Evolutionary conservation across 2,113 vertebrate genomes (phyloP).

Genomic region (Nothocercus nigrocapillus): DNA sequence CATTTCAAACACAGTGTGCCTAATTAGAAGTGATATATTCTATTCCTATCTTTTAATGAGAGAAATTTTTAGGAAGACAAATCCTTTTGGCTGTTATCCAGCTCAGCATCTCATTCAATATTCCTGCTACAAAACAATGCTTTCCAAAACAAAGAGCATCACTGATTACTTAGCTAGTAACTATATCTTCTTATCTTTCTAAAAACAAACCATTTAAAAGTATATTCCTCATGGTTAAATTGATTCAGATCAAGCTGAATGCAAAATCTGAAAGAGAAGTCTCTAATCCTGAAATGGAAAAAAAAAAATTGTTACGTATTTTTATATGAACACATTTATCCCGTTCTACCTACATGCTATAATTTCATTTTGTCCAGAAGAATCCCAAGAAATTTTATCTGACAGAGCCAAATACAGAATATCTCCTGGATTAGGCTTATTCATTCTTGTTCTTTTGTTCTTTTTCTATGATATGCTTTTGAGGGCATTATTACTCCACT

Average conservation of each 20-base stretch:
- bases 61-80: neutral
- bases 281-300: neutral
- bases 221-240: neutral
- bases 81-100: neutral
- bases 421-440: neutral
- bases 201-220: neutral
- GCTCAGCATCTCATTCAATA: neutral
- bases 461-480: neutral
- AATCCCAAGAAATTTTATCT: neutral
- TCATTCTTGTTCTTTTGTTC: neutral
- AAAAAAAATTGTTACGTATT: neutral
- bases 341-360: rapidly evolving
- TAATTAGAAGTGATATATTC: neutral
- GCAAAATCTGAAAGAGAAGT: neutral
- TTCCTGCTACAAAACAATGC: neutral
- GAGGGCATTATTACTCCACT: neutral
- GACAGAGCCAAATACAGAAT: neutral
- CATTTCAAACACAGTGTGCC: neutral
- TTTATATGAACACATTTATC: neutral
- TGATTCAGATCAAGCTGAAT: neutral
- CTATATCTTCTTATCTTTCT: neutral
- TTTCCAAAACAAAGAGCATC: slow-evolving; percentile 2
- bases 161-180: neutral
- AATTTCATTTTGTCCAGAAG: neutral
- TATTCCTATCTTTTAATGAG: neutral